Base-by-base conservation (phyloP, 2,888 invertebrate species). In the Bugulina stolonifera region DNA sequence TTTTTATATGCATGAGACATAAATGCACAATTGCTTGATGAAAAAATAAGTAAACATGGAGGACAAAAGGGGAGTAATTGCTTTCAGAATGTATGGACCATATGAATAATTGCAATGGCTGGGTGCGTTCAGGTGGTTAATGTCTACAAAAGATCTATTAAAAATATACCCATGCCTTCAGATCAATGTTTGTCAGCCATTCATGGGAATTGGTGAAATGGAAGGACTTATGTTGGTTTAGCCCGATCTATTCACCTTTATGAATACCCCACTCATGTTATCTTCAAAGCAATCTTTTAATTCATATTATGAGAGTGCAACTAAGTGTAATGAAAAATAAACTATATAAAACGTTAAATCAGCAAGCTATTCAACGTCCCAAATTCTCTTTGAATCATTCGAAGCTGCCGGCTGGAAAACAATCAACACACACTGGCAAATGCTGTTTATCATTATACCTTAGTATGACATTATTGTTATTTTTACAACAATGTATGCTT, bases 151-250 rank as follows among this genome's bases (percentile, higher is more conserved):
- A 32, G 64, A 34, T 25, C 64, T 64, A 64, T 64, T 64, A 64
- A 64, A 64, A 32, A 14, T 64, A 14, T 64, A 64, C 64, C 64
- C 64, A 64, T 64, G 64, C 32, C 27, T 32, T 29, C 5, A 29
- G 64, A 64, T 27, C 29, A 32, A 64, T 64, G 64, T 64, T 64
- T 64, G 27, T 64, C 32, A 10, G 22, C 23, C 32, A 64, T 64
- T 64, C 29, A 64, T 64, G 64, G 29, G 64, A 64, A 34, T 27
- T 64, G 32, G 27, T 64, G 32, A 64, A 34, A 64, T 64, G 64
- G 64, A 64, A 64, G 34, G 32, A 34, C 64, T 64, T 32, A 18
- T 64, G 64, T 64, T 64, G 64, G 64, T 34, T 64, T 14, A 32
- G 14, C 32, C 10, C 32, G n/a, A 64, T n/a, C 34, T 27, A 29